phyloP scores from a whole-genome alignment of 2,797 vertebrate genomes.

The Mormyrops attenuatus region DNA sequence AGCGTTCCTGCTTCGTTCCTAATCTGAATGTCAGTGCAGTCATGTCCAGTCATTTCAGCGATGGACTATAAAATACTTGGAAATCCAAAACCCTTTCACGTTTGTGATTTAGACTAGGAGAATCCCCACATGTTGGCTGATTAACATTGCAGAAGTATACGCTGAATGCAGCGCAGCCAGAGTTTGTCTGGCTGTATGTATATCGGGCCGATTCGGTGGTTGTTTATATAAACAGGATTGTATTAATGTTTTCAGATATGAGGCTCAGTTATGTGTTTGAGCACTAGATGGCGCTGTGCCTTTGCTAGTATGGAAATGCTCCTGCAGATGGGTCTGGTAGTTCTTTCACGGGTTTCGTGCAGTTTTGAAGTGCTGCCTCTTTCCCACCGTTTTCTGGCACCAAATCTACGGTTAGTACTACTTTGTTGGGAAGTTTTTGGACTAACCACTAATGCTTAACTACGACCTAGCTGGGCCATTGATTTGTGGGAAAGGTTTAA shows the following conservation, averaged over 20 bases:
- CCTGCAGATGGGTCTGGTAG: not conserved
- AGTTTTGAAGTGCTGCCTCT: not conserved
- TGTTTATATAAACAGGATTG: not conserved
- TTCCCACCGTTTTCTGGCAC: not conserved
- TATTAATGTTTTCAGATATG: not conserved
- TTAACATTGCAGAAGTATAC: not conserved
- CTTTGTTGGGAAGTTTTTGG: not conserved
- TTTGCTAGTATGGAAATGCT: not conserved
- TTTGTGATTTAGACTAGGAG: not conserved
- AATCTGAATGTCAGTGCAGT: not conserved
- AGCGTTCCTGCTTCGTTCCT: not conserved
- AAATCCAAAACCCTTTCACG: not conserved
- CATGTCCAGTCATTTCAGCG: not conserved
- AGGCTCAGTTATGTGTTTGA: not conserved
- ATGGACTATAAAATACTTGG: not conserved
- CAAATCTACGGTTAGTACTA: not conserved
- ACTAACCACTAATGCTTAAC: not conserved
- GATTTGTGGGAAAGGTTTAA: not conserved
- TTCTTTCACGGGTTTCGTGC: not conserved
- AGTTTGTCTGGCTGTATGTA: not conserved
- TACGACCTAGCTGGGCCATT: not conserved
- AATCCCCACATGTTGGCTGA: not conserved
- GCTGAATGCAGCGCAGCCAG: not conserved
- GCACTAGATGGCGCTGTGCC: not conserved
- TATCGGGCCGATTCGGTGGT: not conserved